Evolutionary conservation across 2,113 vertebrate species (phyloP).

Genomic region (Scomber scombrus): DNA sequence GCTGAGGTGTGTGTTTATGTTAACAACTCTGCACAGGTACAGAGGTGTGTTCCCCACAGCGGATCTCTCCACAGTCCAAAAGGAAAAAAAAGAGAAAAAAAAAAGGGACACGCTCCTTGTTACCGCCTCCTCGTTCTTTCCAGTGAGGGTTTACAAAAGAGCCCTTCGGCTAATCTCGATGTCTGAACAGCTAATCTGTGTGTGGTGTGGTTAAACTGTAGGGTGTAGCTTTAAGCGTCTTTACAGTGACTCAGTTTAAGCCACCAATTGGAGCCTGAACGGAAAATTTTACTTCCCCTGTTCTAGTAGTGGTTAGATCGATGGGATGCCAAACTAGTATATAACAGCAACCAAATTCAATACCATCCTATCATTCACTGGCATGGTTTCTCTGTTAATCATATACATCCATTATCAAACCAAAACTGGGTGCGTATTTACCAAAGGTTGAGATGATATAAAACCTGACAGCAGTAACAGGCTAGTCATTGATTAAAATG

Average conservation of each 20-base stretch:
- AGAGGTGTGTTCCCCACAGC: slow-evolving; percentile 33
- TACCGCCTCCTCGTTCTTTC: neutral
- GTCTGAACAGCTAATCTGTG: slow-evolving; percentile 50
- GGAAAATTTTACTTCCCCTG: neutral
- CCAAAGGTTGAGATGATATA: neutral
- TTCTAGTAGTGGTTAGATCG: neutral
- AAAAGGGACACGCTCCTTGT: neutral
- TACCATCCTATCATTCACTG: neutral
- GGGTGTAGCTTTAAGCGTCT: slow-evolving; percentile 55
- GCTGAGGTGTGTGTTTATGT: slow-evolving; percentile 1
- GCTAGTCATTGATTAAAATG: neutral
- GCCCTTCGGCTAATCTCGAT: neutral
- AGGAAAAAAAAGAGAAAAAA: neutral
- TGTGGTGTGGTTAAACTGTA: slow-evolving; percentile 44
- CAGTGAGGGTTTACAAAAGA: slow-evolving; percentile 36
- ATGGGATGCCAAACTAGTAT: slow-evolving; percentile 6
- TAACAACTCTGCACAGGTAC: slow-evolving; percentile 10
- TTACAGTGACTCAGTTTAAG: slow-evolving; percentile 45
- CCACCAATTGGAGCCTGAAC: neutral
- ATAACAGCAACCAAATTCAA: neutral
- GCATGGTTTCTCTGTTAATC: neutral
- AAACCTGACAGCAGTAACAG: neutral
- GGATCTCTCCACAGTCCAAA: neutral
- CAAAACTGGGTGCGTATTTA: neutral
- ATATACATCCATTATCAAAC: neutral